Percentiles rank a stretch among this genome's conserved stretches.
phyloP scores from a whole-genome alignment of 2,113 vertebrate genomes.

The Saccopteryx bilineata region DNA sequence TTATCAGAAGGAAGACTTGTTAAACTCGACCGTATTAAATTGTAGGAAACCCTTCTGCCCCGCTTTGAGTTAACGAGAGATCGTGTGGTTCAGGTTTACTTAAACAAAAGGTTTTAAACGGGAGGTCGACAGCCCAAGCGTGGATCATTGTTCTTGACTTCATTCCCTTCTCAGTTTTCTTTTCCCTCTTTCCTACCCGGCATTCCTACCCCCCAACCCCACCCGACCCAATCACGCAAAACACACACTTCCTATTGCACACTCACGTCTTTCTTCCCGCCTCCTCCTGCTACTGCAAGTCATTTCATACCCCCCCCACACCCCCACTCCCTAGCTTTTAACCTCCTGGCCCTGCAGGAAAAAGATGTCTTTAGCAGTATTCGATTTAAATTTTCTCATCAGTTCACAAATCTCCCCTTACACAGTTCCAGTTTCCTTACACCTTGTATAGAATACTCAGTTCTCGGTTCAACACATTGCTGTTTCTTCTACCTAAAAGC shows the following conservation, averaged over 20 bases:
- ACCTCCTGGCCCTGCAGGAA: background rate
- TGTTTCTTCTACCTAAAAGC: constrained; percentile 26
- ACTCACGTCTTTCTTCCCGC: background rate
- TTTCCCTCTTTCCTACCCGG: background rate
- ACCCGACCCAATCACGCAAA: background rate
- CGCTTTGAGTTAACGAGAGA: background rate
- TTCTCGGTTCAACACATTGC: background rate
- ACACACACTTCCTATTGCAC: background rate
- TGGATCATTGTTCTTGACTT: background rate
- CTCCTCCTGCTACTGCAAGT: background rate
- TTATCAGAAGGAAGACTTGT: background rate
- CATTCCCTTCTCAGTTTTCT: background rate
- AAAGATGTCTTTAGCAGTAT: background rate
- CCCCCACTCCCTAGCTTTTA: background rate
- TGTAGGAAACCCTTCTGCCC: background rate
- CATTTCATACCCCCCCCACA: background rate
- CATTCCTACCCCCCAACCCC: background rate
- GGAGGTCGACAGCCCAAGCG: background rate
- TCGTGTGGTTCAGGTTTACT: background rate
- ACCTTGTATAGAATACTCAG: background rate
- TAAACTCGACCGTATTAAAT: background rate
- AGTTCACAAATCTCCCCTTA: constrained; percentile 23
- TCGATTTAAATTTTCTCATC: constrained; percentile 23
- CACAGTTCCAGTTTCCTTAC: background rate
- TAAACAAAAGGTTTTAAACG: background rate